Conservation (phyloP, 2,113 vertebrate species). For the Catharus fuscescens region DNA sequence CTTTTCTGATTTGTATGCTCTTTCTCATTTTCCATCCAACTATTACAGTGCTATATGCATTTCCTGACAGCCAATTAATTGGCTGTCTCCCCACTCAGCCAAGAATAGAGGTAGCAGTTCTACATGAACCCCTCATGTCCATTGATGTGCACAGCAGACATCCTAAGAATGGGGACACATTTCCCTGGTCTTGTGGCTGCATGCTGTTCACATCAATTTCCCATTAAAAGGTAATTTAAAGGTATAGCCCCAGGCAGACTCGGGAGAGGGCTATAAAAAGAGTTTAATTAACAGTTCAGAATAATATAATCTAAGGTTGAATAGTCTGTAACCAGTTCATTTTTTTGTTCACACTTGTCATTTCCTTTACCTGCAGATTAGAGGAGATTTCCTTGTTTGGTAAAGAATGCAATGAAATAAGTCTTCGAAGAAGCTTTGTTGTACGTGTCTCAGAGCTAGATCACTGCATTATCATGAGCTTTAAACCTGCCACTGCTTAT, state of each 20-base stretch:
- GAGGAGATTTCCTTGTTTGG: constrained; percentile 54
- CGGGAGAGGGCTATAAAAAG: constrained; percentile 64
- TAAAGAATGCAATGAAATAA: constrained; percentile 44
- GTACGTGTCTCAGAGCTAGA: background rate
- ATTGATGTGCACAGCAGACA: constrained; percentile 40
- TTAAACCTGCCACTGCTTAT: constrained; percentile 19
- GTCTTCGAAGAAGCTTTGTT: constrained; percentile 42
- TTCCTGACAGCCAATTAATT: constrained; percentile 69
- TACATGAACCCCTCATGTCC: constrained; percentile 42
- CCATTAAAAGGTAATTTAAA: constrained; percentile 55
- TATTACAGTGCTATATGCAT: constrained; percentile 16
- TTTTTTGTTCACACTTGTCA: constrained; percentile 56
- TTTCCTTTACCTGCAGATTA: constrained; percentile 53
- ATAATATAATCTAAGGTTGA: constrained; percentile 57
- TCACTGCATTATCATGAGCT: background rate
- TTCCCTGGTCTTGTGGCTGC: constrained; percentile 54
- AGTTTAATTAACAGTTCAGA: constrained; percentile 70
- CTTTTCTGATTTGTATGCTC: constrained; percentile 50
- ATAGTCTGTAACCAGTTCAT: constrained; percentile 40
- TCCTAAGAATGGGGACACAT: constrained; percentile 35
- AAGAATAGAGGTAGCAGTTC: constrained; percentile 52
- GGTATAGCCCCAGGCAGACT: constrained; percentile 50
- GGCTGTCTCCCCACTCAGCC: constrained; percentile 39
- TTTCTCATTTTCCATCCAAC: constrained; percentile 36
- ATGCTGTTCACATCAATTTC: constrained; percentile 62